phyloP scores from a whole-genome alignment of 2,113 vertebrate genomes.

The Nyctibius bracteatus region DNA sequence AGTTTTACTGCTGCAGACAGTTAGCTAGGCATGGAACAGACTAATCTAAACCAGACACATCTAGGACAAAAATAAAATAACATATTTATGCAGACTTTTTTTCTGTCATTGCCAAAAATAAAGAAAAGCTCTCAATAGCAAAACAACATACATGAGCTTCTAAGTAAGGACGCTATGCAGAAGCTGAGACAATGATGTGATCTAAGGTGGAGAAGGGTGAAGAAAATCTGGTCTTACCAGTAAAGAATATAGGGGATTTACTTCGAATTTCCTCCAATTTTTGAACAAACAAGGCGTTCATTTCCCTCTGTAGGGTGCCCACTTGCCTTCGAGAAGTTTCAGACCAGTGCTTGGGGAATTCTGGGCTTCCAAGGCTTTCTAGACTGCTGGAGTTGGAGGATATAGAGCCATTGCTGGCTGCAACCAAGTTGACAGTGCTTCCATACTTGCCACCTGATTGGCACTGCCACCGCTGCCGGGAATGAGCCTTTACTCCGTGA shows the following conservation, averaged over 20 bases:
- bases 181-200: not conserved
- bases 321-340: constrained; percentile 81
- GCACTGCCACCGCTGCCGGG: constrained; percentile 70
- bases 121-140: not conserved
- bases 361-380: constrained; percentile 78
- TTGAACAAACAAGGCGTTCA: constrained; percentile 92
- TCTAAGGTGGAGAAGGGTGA: constrained; percentile 35
- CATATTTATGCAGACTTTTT: not conserved
- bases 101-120: not conserved
- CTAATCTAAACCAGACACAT: not conserved
- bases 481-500: constrained; percentile 63
- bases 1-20: constrained; percentile 15
- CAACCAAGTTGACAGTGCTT: constrained; percentile 63
- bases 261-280: constrained; percentile 96
- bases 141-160: constrained; percentile 38
- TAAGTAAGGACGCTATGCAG: not conserved
- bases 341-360: constrained; percentile 68
- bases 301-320: constrained; percentile 93
- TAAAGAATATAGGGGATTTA: constrained; percentile 90
- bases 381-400: constrained; percentile 86
- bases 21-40: not conserved
- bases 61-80: not conserved
- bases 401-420: constrained; percentile 60
- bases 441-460: constrained; percentile 72
- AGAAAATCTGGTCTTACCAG: constrained; percentile 84